phyloP scores from a whole-genome alignment of 35 echinoderm and acorn worm species.

The Heliocidaris erythrogramma region DNA sequence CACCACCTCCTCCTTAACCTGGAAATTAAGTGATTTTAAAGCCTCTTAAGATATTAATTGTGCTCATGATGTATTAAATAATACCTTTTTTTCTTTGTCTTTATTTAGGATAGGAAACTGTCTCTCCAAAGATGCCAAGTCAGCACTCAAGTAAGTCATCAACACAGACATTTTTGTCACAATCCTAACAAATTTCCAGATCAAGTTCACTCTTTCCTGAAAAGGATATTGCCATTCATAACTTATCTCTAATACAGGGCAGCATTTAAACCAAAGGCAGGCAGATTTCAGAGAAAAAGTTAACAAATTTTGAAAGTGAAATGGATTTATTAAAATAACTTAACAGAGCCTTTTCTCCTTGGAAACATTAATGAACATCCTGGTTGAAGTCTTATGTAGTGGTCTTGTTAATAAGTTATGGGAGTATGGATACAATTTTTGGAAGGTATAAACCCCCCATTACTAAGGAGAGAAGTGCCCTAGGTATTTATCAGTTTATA shows the following conservation, averaged over 20 bases:
- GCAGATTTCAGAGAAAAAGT: not conserved
- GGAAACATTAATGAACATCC: too few species aligned
- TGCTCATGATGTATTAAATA: not conserved
- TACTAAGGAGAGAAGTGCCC: too few species aligned
- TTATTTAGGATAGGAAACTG: slow-evolving; percentile 2
- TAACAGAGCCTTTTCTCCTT: too few species aligned
- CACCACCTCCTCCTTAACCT: too few species aligned
- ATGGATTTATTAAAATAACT: too few species aligned
- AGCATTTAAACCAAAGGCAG: not conserved
- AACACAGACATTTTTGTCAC: not conserved
- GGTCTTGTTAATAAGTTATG: too few species aligned
- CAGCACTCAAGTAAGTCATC: not conserved
- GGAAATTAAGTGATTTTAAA: too few species aligned
- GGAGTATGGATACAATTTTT: too few species aligned
- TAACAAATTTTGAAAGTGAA: not conserved
- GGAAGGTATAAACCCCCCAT: too few species aligned
- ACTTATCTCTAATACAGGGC: not conserved
- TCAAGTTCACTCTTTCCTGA: not conserved
- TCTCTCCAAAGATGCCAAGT: slow-evolving; percentile 15
- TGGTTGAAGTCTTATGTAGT: too few species aligned
- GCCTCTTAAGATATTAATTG: too few species aligned
- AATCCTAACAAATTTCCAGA: not conserved
- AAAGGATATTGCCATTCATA: not conserved
- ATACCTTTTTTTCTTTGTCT: not conserved
- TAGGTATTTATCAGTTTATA: too few species aligned